A percentile compares a stretch with the other conserved stretches of the same genome.
phyloP scores from a whole-genome alignment of 1,140 invertebrate species.

The Hestina assimilis region DNA sequence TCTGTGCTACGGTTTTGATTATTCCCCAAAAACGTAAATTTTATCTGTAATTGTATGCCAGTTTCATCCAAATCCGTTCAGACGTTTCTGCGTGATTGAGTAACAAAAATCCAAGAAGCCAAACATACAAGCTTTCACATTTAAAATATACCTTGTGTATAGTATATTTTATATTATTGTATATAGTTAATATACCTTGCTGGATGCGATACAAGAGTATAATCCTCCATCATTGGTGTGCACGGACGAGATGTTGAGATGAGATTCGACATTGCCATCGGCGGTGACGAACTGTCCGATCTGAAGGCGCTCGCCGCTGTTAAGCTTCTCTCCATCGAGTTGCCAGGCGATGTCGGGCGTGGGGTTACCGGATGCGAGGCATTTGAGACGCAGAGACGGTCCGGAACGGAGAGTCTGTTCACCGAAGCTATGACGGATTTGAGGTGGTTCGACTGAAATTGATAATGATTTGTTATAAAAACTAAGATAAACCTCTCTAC shows the following conservation, averaged over 20 bases:
- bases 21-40: too few species aligned
- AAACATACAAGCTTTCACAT: neutral
- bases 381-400: constrained; percentile 87
- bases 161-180: too few species aligned
- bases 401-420: constrained; percentile 93
- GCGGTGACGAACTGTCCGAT: constrained; percentile 93
- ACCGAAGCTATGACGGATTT: constrained; percentile 90
- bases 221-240: constrained; percentile 95
- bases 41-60: too few species aligned
- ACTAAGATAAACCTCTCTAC: too few species aligned
- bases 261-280: constrained; percentile 95
- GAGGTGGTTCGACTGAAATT: constrained; percentile 88
- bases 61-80: too few species aligned
- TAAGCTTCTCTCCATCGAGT: constrained; percentile 91
- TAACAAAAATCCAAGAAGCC: too few species aligned
- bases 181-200: constrained; percentile 89
- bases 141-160: too few species aligned
- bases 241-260: constrained; percentile 94
- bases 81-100: too few species aligned
- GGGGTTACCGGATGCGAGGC: constrained; percentile 91
- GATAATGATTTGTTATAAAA: neutral
- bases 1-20: too few species aligned
- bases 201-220: constrained; percentile 94
- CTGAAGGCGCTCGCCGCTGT: constrained; percentile 86
- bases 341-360: constrained; percentile 97